Conservation (phyloP, 2,797 vertebrate species). For the Spondyliosoma cantharus region DNA sequence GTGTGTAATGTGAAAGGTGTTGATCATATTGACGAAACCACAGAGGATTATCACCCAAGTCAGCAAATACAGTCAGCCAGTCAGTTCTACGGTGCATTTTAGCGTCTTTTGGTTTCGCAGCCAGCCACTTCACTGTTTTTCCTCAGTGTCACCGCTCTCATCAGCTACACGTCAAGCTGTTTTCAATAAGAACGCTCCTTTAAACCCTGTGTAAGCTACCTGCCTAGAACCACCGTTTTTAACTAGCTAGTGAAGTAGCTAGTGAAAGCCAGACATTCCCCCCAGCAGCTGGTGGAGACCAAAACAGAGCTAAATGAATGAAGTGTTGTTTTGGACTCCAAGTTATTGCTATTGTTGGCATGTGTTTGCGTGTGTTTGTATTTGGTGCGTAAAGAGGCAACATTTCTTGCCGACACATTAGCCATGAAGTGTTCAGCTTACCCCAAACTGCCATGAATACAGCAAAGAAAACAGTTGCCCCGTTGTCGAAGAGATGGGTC, state of each 20-base stretch:
- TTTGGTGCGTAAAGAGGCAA: too few relatives aligned
- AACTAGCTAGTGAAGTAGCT: neutral
- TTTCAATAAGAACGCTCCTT: neutral
- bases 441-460: conserved; percentile 98
- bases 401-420: too few relatives aligned
- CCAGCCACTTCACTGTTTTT: neutral
- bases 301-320: conserved; percentile 7
- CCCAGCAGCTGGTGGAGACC: neutral
- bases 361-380: neutral
- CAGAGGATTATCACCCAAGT: neutral
- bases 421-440: conserved; percentile 74
- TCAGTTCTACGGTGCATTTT: neutral
- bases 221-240: neutral
- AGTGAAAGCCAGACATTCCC: neutral
- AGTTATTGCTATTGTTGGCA: neutral
- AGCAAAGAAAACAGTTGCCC: conserved; percentile 95
- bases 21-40: neutral
- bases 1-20: neutral
- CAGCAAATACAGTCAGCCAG: neutral
- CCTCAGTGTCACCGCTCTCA: neutral
- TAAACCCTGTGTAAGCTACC: neutral
- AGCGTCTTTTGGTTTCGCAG: neutral
- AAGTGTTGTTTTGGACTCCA: neutral
- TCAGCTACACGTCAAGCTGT: neutral
- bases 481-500: conserved; percentile 95